Percentiles rank a stretch among this genome's conserved stretches.
phyloP scores from a whole-genome alignment of 1,140 invertebrate genomes.

The Nymphalis io region DNA sequence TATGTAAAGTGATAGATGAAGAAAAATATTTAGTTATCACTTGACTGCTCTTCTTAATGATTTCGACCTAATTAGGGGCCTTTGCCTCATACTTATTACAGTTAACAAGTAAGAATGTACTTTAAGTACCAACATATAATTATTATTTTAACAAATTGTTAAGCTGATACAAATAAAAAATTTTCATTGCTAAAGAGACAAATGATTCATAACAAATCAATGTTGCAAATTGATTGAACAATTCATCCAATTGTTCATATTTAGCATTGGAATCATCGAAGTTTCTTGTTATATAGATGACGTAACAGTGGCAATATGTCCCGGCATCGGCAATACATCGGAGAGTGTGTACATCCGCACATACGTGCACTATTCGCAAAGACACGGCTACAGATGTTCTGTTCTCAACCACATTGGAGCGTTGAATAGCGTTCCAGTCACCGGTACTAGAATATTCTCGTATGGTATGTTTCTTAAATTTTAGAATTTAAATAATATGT shows the following conservation, averaged over 20 bases:
- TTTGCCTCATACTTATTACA: neutral
- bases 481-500: neutral
- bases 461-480: slow-evolving; percentile 85
- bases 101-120: neutral
- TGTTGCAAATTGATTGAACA: slow-evolving; percentile 7
- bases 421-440: slow-evolving; percentile 90
- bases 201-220: neutral
- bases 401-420: slow-evolving; percentile 98
- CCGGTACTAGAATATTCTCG: slow-evolving; percentile 92
- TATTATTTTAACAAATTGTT: neutral
- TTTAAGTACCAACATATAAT: neutral
- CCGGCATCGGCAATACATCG: slow-evolving; percentile 95
- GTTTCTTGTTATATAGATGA: slow-evolving; percentile 83
- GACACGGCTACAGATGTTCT: slow-evolving; percentile 93
- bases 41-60: neutral
- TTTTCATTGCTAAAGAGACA: neutral
- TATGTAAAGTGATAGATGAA: neutral
- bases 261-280: neutral
- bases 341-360: slow-evolving; percentile 96
- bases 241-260: slow-evolving; percentile 13
- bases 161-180: too few relatives aligned
- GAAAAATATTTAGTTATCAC: neutral
- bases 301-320: slow-evolving; percentile 93
- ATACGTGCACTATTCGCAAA: slow-evolving; percentile 94
- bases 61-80: neutral